Base-by-base conservation (phyloP, 2,797 vertebrate species). In the Myioborus melanocephalus region DNA sequence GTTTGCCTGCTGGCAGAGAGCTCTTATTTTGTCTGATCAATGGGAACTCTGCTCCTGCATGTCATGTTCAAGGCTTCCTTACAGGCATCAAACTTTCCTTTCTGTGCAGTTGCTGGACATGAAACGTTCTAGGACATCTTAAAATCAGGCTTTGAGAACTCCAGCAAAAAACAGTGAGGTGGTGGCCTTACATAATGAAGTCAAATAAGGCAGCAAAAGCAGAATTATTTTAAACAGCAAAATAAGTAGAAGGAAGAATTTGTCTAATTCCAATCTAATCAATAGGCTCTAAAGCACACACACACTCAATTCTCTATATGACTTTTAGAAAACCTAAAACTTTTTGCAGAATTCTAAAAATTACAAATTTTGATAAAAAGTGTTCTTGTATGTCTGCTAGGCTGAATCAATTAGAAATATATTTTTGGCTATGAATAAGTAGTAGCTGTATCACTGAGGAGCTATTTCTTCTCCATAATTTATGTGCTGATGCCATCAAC, bases 401-500 rank as follows among this genome's bases (percentile, higher is more conserved):
- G 57, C n/a, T 60, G 32, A 63, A 83, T 82, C 66, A 73, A 39
- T 76, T 71, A 70, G 28, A 90, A 92, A 83, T 63, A 60, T 13
- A 77, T n/a, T 85, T 78, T 84, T 53, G 71, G n/a, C n/a, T 61
- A 80, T 0, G 1, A 82, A 18, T 60, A 91, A 80, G 43, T 60
- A 82, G 77, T 37, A 82, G 43, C 59, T 73, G 23, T 91, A 69
- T 81, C 77, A 87, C 65, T 18, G n/a, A 94, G 65, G 87, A 89
- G 81, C 81, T 59, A 55, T 65, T 88, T 87, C 82, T 64, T 64
- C 26, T 84, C 68, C 37, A 64, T 91, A 77, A 64, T 64, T 64
- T 77, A 80, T 77, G 65, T 80, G 87, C 92, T 91, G 92, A 91
- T 85, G 71, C 56, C 82, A 94, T 85, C 79, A 94, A 35, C 28